A percentile compares a stretch with the other conserved stretches of the same genome.
These are phyloP conservation scores for Lepidurus arcticus DNA, from an alignment of 1,140 invertebrate genomes.

Conservation along the genomic window DNA sequence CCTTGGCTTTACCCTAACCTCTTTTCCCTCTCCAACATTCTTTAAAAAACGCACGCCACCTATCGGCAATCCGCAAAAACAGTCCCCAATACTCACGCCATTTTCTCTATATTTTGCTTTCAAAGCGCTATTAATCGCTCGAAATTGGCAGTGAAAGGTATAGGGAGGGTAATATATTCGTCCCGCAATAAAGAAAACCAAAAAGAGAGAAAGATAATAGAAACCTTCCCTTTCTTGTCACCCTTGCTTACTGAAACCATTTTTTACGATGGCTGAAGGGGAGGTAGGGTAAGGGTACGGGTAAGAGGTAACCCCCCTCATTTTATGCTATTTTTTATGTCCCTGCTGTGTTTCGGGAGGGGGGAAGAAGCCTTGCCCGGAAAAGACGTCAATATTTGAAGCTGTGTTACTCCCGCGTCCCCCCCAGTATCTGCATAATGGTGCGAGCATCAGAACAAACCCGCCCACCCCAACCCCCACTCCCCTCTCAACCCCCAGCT, in stretches of 20 bases:
- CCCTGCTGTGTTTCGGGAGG: conserved; percentile 1
- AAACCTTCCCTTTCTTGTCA: conserved; percentile 19
- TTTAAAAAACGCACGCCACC: neutral
- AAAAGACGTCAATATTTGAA: conserved; percentile 15
- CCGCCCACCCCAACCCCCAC: neutral
- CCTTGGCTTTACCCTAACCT: too few species aligned
- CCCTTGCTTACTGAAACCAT: neutral
- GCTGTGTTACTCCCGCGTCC: neutral
- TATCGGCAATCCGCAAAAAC: neutral
- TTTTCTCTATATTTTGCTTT: neutral
- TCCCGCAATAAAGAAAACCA: conserved; percentile 1
- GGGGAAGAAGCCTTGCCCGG: neutral
- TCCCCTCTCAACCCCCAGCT: neutral
- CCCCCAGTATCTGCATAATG: conserved; percentile 5
- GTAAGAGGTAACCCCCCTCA: neutral
- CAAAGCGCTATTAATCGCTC: neutral
- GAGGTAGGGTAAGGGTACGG: neutral
- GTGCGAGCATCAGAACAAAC: neutral
- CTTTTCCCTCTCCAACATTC: too few species aligned
- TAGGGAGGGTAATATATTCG: neutral
- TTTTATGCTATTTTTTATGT: neutral
- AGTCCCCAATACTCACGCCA: neutral
- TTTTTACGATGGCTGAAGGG: neutral
- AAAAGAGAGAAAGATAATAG: conserved; percentile 15
- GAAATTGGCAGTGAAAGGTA: conserved; percentile 17